Conservation (phyloP, 2,797 vertebrate genomes). For the Okamejei kenojei region DNA sequence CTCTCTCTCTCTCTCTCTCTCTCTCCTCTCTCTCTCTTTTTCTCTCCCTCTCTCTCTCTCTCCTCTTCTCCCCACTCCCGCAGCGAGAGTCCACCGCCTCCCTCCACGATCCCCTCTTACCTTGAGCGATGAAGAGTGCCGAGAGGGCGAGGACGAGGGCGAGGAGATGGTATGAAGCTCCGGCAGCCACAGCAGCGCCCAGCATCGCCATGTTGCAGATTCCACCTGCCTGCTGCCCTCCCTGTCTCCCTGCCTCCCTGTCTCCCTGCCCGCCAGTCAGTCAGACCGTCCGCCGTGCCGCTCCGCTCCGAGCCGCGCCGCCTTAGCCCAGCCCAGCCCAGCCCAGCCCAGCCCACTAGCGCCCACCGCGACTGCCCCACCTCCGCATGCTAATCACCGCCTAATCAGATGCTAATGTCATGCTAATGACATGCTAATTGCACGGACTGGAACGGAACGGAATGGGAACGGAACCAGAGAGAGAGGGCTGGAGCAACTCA, state of each 20-base stretch:
- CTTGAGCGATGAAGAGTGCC: conserved; percentile 14
- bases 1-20: background rate
- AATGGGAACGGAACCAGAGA: background rate
- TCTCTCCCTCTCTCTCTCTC: background rate
- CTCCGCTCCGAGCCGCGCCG: too few relatives aligned
- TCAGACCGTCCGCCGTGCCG: too few relatives aligned
- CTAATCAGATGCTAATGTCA: conserved; percentile 32
- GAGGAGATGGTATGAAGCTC: background rate
- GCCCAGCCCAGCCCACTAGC: background rate
- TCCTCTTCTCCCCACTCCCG: background rate
- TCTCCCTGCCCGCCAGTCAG: too few relatives aligned
- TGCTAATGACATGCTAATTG: conserved; percentile 34
- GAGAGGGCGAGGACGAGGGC: background rate
- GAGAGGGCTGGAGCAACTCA: too few relatives aligned
- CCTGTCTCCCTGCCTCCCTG: too few relatives aligned
- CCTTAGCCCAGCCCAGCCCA: too few relatives aligned
- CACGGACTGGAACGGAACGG: conserved; percentile 21
- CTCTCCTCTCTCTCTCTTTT: background rate
- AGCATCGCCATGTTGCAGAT: conserved; percentile 23
- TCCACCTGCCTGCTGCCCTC: background rate
- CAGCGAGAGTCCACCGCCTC: too few relatives aligned
- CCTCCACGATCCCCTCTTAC: background rate
- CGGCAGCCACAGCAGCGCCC: background rate
- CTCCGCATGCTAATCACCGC: conserved; percentile 29
- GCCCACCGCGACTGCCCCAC: conserved; percentile 9